Conservation (phyloP, 2,113 vertebrate species). For the Thunnus thynnus region DNA sequence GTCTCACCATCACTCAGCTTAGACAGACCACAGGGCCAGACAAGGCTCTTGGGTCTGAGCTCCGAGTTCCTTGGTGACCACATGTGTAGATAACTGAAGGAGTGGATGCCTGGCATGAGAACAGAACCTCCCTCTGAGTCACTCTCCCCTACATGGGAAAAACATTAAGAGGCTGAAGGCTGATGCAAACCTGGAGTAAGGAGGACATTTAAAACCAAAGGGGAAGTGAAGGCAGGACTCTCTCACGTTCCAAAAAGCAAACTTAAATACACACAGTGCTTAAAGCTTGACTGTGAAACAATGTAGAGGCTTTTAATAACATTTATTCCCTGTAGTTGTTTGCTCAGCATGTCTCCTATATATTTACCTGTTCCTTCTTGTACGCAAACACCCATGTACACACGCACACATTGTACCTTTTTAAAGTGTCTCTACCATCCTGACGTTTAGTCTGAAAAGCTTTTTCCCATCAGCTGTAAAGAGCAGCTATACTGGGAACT, state of each 20-base stretch:
- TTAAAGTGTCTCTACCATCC: not conserved
- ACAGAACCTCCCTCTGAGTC: slow-evolving; percentile 63
- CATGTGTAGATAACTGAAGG: not conserved
- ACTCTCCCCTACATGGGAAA: slow-evolving; percentile 48
- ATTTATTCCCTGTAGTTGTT: slow-evolving; percentile 14
- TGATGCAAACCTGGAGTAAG: slow-evolving; percentile 61
- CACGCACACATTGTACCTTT: not conserved
- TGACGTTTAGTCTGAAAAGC: not conserved
- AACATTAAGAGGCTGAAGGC: slow-evolving; percentile 19
- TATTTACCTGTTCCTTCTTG: no score
- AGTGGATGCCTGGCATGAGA: slow-evolving; percentile 19
- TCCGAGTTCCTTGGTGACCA: not conserved
- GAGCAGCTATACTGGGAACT: not conserved
- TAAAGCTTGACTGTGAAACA: not conserved
- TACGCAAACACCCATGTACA: no score
- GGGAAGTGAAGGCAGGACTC: not conserved
- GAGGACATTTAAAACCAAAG: not conserved
- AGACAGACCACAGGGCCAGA: slow-evolving; percentile 5
- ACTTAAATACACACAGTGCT: not conserved
- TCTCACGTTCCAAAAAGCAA: not conserved
- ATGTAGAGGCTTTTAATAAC: not conserved
- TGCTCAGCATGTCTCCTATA: not conserved
- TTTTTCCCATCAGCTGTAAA: slow-evolving; percentile 4
- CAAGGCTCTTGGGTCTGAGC: not conserved
- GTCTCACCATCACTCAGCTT: not conserved